These are phyloP conservation scores for Condylostylus longicornis DNA, from an alignment of 1,140 invertebrate genomes.

Conservation along the genomic window DNA sequence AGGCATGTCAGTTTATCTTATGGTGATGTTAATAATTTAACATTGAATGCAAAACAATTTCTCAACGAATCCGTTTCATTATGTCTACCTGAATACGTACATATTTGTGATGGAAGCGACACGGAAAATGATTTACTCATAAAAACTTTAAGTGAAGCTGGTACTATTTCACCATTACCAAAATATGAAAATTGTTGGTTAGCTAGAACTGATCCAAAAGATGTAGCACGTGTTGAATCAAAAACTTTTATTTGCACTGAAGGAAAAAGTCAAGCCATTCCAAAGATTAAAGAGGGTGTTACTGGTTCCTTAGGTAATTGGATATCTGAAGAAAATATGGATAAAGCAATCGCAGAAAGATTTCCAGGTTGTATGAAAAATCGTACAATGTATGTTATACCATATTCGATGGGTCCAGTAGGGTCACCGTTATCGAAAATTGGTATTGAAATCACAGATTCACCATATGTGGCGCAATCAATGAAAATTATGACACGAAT, in stretches of 20 bases:
- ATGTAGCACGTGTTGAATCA: slow-evolving; percentile 85
- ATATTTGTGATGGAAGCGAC: slow-evolving; percentile 72
- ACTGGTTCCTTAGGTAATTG: slow-evolving; percentile 72
- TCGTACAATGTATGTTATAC: slow-evolving; percentile 90
- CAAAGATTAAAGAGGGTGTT: slow-evolving; percentile 46
- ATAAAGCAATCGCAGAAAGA: slow-evolving; percentile 55
- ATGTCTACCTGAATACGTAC: slow-evolving; percentile 58
- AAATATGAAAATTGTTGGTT: slow-evolving; percentile 85
- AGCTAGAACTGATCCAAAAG: slow-evolving; percentile 76
- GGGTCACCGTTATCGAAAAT: slow-evolving; percentile 80
- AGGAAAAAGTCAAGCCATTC: slow-evolving; percentile 56
- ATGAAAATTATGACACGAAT: slow-evolving; percentile 93
- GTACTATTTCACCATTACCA: slow-evolving; percentile 52
- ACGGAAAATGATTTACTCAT: slow-evolving; percentile 52
- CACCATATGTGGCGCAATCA: slow-evolving; percentile 79
- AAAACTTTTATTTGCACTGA: slow-evolving; percentile 77
- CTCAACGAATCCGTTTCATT: slow-evolving; percentile 51
- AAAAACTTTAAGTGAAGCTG: slow-evolving; percentile 42
- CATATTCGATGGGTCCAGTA: slow-evolving; percentile 90
- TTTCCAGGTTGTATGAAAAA: slow-evolving; percentile 84
- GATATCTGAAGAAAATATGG: slow-evolving; percentile 67
- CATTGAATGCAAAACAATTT: slow-evolving; percentile 43
- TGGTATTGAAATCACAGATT: slow-evolving; percentile 84
- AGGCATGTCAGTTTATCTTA: slow-evolving; percentile 26
- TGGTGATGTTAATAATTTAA: slow-evolving; percentile 21